Conservation (phyloP, 1,140 invertebrate genomes). For the Drosophila ohnishii region DNA sequence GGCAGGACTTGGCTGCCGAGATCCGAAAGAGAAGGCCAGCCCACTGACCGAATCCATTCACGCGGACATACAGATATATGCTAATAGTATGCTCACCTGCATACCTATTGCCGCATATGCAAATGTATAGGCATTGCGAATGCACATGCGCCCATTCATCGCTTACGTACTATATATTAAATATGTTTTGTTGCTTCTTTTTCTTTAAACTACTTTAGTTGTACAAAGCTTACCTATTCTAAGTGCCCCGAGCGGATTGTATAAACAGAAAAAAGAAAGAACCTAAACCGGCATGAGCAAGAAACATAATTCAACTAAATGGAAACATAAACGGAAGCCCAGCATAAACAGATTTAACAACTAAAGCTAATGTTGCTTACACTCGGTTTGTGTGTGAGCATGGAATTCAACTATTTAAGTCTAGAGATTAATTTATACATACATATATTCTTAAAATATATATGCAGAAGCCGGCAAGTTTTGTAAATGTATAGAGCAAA, state of each 20-base stretch:
- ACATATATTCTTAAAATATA: constrained; percentile 37
- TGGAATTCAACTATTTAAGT: constrained; percentile 79
- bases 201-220: constrained; percentile 77
- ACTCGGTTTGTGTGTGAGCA: constrained; percentile 62
- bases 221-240: constrained; percentile 69
- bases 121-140: constrained; percentile 61
- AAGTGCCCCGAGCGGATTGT: constrained; percentile 57
- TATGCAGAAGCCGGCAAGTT: constrained; percentile 56
- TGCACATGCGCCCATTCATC: constrained; percentile 43
- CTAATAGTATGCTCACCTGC: constrained; percentile 39
- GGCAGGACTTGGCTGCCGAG: not conserved
- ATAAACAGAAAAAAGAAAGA: constrained; percentile 52
- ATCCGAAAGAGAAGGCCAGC: constrained; percentile 3
- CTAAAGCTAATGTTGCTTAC: constrained; percentile 63
- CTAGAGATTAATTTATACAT: constrained; percentile 68
- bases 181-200: constrained; percentile 75
- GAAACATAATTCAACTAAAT: constrained; percentile 42
- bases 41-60: constrained; percentile 16
- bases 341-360: constrained; percentile 60
- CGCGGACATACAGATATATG: constrained; percentile 27
- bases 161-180: constrained; percentile 34
- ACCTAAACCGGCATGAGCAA: constrained; percentile 10
- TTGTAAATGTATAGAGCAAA: constrained; percentile 73
- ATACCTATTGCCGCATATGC: constrained; percentile 46
- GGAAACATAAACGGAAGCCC: constrained; percentile 48